Conservation (phyloP, 2,888 invertebrate species). For the Onthophagus sagittarius region DNA sequence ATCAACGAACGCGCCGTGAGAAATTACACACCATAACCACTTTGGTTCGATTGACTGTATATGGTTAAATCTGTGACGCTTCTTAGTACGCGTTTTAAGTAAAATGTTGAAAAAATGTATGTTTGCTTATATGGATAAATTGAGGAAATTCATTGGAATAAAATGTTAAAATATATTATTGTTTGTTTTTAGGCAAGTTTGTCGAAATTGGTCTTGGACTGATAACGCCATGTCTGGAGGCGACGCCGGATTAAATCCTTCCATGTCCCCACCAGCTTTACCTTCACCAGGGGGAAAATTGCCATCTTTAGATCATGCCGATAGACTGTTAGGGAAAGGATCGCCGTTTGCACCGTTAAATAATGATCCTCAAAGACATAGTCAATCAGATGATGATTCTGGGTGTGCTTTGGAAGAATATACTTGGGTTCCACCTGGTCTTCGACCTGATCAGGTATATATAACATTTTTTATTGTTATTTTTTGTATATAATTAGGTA, state of each 20-base stretch:
- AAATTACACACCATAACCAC: neutral
- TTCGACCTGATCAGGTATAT: slow-evolving; percentile 92
- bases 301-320: slow-evolving; percentile 51
- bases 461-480: neutral
- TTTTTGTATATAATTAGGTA: neutral
- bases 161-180: slow-evolving; percentile 22
- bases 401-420: slow-evolving; percentile 98
- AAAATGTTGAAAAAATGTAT: too few relatives aligned
- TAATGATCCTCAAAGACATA: slow-evolving; percentile 73
- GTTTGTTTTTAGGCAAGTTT: slow-evolving; percentile 69
- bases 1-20: neutral
- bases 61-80: too few relatives aligned
- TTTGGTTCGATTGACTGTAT: neutral
- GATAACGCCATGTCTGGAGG: slow-evolving; percentile 51
- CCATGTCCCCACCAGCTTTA: slow-evolving; percentile 46
- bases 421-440: slow-evolving; percentile 95
- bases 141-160: too few relatives aligned
- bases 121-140: neutral
- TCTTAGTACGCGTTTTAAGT: too few relatives aligned
- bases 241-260: slow-evolving; percentile 48
- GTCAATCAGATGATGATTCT: slow-evolving; percentile 95
- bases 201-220: slow-evolving; percentile 75
- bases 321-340: slow-evolving; percentile 59
- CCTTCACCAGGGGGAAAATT: slow-evolving; percentile 44
- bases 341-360: slow-evolving; percentile 48